A percentile compares a stretch with the other conserved stretches of the same genome.
Evolutionary conservation across 2,797 vertebrate species (phyloP).

Genomic region (Bradypodion ventrale): DNA sequence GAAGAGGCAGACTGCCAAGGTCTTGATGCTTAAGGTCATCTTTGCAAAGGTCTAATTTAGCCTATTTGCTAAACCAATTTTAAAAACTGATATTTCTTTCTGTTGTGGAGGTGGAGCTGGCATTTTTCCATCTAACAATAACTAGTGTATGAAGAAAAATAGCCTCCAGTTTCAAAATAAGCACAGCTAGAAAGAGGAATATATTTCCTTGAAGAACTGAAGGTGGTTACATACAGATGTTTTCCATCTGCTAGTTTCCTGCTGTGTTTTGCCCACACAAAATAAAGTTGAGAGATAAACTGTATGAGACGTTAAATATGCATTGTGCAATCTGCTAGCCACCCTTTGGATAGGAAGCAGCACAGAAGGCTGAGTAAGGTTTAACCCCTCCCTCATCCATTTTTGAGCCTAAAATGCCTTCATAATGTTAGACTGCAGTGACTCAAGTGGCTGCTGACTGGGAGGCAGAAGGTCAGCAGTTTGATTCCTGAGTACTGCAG

Average conservation of each 20-base stretch:
- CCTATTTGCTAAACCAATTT: neutral
- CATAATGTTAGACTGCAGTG: no score
- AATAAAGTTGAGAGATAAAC: neutral
- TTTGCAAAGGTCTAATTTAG: neutral
- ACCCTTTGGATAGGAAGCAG: neutral
- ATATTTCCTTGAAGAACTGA: neutral
- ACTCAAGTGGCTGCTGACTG: no score
- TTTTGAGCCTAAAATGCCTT: neutral
- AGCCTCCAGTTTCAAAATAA: neutral
- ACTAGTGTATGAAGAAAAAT: neutral
- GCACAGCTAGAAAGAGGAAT: neutral
- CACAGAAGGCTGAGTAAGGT: neutral
- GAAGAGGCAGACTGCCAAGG: neutral
- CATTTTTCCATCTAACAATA: neutral
- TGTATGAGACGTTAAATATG: neutral
- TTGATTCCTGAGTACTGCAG: no score
- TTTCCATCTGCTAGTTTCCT: neutral
- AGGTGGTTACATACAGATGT: neutral
- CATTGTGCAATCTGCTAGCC: neutral
- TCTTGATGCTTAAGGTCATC: neutral
- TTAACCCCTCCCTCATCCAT: neutral
- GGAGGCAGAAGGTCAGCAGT: no score
- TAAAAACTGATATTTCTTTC: neutral
- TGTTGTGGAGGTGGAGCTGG: neutral
- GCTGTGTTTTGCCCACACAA: neutral